A percentile compares a stretch with the other conserved stretches of the same genome.
phyloP scores from a whole-genome alignment of 2,113 vertebrate genomes.

The Neomonachus schauinslandi region DNA sequence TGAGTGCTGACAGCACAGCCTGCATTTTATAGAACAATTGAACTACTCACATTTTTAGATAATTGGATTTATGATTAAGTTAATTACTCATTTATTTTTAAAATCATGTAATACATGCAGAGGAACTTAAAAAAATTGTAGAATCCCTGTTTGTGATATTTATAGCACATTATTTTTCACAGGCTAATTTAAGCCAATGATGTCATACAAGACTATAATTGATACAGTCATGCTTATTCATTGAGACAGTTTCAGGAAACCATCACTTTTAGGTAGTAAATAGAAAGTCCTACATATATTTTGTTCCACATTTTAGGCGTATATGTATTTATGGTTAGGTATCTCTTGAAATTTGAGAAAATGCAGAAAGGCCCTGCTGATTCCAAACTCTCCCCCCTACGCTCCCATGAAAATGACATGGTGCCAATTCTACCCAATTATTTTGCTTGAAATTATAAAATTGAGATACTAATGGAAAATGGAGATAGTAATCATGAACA shows the following conservation, averaged over 20 bases:
- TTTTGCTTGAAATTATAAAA: not conserved
- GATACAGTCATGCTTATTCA: not conserved
- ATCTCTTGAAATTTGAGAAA: not conserved
- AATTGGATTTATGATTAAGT: conserved; percentile 39
- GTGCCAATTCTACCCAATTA: not conserved
- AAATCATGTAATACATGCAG: not conserved
- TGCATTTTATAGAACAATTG: not conserved
- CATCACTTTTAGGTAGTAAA: not conserved
- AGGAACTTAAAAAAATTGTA: conserved; percentile 42
- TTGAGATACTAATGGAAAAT: not conserved
- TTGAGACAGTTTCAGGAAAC: not conserved
- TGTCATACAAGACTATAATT: not conserved
- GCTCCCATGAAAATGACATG: not conserved
- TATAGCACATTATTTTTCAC: not conserved
- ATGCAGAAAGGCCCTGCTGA: not conserved
- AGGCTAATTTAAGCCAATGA: not conserved
- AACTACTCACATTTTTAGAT: conserved; percentile 20
- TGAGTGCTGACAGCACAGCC: not conserved
- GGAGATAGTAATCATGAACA: not conserved
- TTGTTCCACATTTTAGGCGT: not conserved
- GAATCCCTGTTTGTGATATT: not conserved
- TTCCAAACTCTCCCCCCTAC: not conserved
- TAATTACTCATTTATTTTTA: conserved; percentile 36
- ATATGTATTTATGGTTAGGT: not conserved
- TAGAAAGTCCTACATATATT: not conserved